Percentiles rank a stretch among this genome's conserved stretches.
Evolutionary conservation across 2,888 invertebrate species (phyloP).

Genomic region (Metallyticus violacea): DNA sequence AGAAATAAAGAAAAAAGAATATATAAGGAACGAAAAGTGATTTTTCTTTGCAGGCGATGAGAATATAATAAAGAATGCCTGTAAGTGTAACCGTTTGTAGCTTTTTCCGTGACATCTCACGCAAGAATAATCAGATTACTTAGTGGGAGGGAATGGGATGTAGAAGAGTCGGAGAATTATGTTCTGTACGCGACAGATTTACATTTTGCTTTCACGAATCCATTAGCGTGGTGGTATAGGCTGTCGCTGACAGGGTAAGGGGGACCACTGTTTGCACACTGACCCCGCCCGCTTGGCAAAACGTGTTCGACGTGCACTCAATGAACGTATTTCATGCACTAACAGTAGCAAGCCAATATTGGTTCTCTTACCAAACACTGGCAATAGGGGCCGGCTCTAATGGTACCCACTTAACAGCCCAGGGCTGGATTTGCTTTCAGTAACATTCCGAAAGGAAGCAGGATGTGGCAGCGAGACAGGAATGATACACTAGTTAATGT

Average conservation of each 20-base stretch:
- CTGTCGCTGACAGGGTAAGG: neutral
- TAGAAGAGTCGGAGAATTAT: neutral
- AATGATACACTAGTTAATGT: neutral
- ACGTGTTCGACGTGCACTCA: neutral
- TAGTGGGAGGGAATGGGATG: neutral
- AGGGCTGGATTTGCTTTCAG: neutral
- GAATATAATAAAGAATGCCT: neutral
- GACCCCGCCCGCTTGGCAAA: neutral
- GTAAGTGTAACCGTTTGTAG: neutral
- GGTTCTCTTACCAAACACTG: neutral
- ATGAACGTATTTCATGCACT: neutral
- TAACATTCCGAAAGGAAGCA: neutral
- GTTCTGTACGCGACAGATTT: conserved; percentile 1
- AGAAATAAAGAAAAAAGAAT: too few relatives aligned
- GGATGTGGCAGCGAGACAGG: neutral
- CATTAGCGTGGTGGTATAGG: neutral
- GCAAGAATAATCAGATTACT: neutral
- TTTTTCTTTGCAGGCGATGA: neutral
- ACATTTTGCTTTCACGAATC: neutral
- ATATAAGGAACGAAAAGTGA: neutral
- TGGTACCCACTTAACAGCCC: neutral
- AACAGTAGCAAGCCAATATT: neutral
- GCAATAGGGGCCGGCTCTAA: neutral
- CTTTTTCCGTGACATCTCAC: neutral
- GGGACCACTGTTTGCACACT: neutral